A percentile compares a stretch with the other conserved stretches of the same genome.
Conservation (phyloP, 2,113 vertebrate species). For the Pionites leucogaster region DNA sequence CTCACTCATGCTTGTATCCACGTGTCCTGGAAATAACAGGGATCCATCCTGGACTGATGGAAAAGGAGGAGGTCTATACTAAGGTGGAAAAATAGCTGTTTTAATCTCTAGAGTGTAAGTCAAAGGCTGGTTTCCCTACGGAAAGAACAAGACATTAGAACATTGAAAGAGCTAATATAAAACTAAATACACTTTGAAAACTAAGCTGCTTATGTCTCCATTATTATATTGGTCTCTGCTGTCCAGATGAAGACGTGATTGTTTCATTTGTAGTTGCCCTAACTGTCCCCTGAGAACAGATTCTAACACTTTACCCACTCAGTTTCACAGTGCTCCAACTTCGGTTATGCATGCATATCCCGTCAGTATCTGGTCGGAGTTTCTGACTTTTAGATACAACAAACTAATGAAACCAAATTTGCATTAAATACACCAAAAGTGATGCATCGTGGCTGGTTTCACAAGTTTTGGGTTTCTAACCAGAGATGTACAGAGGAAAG, state of each 20-base stretch:
- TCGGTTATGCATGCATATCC: background rate
- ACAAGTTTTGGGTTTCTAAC: background rate
- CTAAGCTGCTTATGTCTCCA: background rate
- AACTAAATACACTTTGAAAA: background rate
- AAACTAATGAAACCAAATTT: background rate
- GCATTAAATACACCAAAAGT: background rate
- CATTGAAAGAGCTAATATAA: background rate
- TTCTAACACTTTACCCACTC: background rate
- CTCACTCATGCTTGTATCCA: rapidly evolving
- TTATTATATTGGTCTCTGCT: background rate
- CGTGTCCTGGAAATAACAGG: rapidly evolving
- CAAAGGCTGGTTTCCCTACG: background rate
- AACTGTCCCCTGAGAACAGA: background rate
- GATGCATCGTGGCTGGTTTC: background rate
- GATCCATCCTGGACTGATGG: background rate
- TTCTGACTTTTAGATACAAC: background rate
- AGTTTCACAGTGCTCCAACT: background rate
- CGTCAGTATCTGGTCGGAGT: background rate
- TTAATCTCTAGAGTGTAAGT: background rate
- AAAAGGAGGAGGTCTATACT: background rate
- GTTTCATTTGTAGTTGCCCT: background rate
- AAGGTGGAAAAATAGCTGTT: background rate
- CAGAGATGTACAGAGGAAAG: background rate
- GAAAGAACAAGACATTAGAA: background rate
- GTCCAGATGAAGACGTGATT: background rate